Base-by-base conservation (phyloP, 2,797 vertebrate genomes). In the Phaenicophaeus curvirostris region DNA sequence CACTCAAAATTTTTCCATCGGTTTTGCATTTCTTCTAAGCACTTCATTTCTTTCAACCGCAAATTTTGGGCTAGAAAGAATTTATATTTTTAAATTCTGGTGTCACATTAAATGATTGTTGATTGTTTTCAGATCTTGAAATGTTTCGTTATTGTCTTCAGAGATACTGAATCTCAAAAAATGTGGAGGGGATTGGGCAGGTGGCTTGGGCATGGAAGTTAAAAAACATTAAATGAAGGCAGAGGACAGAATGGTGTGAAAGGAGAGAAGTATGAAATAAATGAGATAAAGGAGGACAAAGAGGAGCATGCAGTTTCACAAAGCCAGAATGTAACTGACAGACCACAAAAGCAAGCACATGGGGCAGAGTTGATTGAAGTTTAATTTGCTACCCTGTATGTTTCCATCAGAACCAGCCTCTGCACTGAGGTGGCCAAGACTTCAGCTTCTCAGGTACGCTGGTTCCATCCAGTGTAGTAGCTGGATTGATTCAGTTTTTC, bases 171-270 rank as follows among this genome's bases (percentile, higher is more conserved):
- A 55, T 68, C 37, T 80, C 65, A 30, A 61, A 69, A 80, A 65
- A 3, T 0, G 1, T 14, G 12, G 28, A 39, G 11, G 8, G 4
- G 3, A 19, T 2, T 39, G 18, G 23, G 16, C 21, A 68, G 27
- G 15, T 39, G 8, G 11, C 0, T 0, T 57, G 41, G 28, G 16
- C 0, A 2, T 31, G 17, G 51, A 81, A 63, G 35, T 65, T 62
- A 63, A 63, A 94, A 84, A 35, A 24, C 13, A 13, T 35, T 42
- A 42, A 77, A 71, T 68, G 50, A 75, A 61, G 50, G 21, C 21
- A 55, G 37, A 77, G 23, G 13, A 37, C 35, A 55, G 53, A 82
- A 71, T 51, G 31, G 8, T 14, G 13, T 27, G 13, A 33, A 87
- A 79, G 31, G 23, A 75, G 21, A 71, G 51, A 74, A 68, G 8